phyloP scores from a whole-genome alignment of 2,888 invertebrate genomes.

The Chrysina gloriosa region DNA sequence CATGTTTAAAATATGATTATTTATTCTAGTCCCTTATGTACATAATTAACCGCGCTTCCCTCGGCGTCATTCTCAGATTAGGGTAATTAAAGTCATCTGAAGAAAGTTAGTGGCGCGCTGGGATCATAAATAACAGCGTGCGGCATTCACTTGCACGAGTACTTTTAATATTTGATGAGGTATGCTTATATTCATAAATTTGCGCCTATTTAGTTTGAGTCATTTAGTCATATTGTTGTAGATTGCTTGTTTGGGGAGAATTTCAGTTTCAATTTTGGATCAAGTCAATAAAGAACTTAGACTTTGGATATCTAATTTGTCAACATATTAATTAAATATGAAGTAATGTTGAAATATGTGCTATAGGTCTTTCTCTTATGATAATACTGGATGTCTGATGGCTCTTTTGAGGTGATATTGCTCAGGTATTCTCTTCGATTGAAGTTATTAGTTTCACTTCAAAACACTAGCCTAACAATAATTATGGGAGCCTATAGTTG shows the following conservation, averaged over 20 bases:
- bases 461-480: no score
- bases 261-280: not conserved
- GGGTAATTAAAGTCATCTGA: constrained; percentile 52
- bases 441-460: no score
- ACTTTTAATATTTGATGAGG: constrained; percentile 39
- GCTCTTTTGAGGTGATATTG: no score
- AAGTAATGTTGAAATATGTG: no score
- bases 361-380: no score
- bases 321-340: no score
- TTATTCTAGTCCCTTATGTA: constrained; percentile 46
- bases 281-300: no score
- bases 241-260: not conserved
- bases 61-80: constrained; percentile 50
- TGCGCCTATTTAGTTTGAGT: not conserved
- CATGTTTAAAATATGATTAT: constrained; percentile 45
- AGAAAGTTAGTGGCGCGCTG: constrained; percentile 50
- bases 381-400: no score
- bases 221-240: not conserved
- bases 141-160: constrained; percentile 10
- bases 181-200: constrained; percentile 17
- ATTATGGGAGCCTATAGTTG: no score
- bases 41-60: constrained; percentile 46
- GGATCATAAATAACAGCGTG: constrained; percentile 48
- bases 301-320: no score
- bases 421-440: no score